Percentiles rank a stretch among this genome's conserved stretches.
Evolutionary conservation across 2,888 invertebrate species (phyloP).

Genomic region (Mythimna impura): DNA sequence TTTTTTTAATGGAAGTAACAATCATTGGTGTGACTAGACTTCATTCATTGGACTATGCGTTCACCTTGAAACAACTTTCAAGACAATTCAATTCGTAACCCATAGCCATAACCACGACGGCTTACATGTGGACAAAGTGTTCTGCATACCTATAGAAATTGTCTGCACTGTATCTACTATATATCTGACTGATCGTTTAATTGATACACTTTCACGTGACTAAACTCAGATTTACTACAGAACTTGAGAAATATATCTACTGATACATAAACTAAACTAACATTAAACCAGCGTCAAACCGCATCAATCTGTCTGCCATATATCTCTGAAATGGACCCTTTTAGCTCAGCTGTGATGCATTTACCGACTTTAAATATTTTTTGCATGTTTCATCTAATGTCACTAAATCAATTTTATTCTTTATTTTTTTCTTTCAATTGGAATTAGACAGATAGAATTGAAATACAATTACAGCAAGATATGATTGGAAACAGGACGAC

Average conservation of each 20-base stretch:
- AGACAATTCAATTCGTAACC: conserved; percentile 71
- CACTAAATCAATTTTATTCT: no score
- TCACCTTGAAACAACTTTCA: conserved; percentile 68
- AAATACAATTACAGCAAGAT: not conserved
- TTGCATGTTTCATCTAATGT: no score
- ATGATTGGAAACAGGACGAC: conserved; percentile 6
- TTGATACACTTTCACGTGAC: conserved; percentile 15
- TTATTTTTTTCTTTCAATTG: no score
- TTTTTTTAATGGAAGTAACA: not conserved
- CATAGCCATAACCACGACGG: conserved; percentile 28
- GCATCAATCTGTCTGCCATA: no score
- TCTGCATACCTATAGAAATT: conserved; percentile 21
- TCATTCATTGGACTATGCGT: conserved; percentile 11
- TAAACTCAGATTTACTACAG: conserved; percentile 4
- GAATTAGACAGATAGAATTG: not conserved
- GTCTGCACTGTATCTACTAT: not conserved
- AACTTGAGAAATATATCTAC: not conserved
- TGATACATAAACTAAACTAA: not conserved
- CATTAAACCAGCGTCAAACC: no score
- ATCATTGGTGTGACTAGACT: conserved; percentile 20
- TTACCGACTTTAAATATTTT: no score
- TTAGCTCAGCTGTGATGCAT: no score
- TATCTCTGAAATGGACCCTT: no score
- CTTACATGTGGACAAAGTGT: conserved; percentile 1
- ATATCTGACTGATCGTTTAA: conserved; percentile 10